Evolutionary conservation across 2,797 vertebrate species (phyloP), one percentile per base, ranked within the genome.

Genomic region (Pangasius krempfi): DNA sequence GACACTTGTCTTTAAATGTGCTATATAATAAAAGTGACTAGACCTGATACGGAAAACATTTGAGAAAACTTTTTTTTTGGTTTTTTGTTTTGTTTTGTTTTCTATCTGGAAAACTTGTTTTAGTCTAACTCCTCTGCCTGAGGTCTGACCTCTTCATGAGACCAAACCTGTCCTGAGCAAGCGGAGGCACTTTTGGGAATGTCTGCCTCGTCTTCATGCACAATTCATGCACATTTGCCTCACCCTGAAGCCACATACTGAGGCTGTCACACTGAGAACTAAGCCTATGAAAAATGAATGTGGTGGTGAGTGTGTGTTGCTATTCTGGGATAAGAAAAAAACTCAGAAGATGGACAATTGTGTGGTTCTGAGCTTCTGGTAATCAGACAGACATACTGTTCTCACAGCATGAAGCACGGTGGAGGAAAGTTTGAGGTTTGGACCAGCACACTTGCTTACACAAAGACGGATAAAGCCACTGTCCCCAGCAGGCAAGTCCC

Each of bases 211-310:
- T 50, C 60, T 68, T 89, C 90, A 94, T 94, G 79, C 91, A 95
- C 94, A 93, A 95, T 95, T 93, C 76, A 94, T 92, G 90, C 84
- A n/a, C 81, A 83, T 89, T 82, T 89, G 88, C 90, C 37, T 86
- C 22, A 5, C 82, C 83, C 86, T 83, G 85, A 89, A 90, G 86
- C 88, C 89, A 82, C 89, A 87, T 81, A 70, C 90, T 92, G 86
- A 91, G 87, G 87, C 79, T 8, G 33, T 78, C 68, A 89, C 90
- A 88, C 89, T 88, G 33, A 88, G 88, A 92, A 92, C 91, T 66
- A 37, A 87, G 88, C 85, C 12, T 91, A 93, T 95, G 92, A 94
- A 95, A 95, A 92, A 94, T 94, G 90, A 91, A 95, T 94, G 94
- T 86, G 87, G 22, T 89, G 84, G 5, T 50, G 56, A 90, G 81